A percentile compares a stretch with the other conserved stretches of the same genome.
Evolutionary conservation across 2,888 invertebrate species (phyloP).

Genomic region (Sminthurides aquaticus): DNA sequence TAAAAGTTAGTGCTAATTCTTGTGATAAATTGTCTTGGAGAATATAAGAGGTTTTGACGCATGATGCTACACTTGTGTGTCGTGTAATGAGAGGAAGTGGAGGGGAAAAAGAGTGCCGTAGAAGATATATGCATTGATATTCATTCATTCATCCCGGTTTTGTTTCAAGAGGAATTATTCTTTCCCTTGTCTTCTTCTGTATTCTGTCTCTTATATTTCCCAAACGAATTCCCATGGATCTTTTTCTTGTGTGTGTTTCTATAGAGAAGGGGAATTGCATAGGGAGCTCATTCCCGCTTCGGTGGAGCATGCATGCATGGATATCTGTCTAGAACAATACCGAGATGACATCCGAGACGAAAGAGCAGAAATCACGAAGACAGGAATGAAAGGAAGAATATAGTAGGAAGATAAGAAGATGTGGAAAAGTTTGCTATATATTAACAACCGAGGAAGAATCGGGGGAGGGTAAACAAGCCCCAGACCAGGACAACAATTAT

Average conservation of each 20-base stretch:
- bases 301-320: neutral
- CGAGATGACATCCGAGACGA: slow-evolving; percentile 25
- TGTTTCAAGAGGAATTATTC: neutral
- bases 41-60: neutral
- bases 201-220: neutral
- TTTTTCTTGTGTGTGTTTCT: too few relatives aligned
- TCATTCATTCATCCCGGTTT: neutral
- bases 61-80: neutral
- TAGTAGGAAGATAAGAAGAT: too few relatives aligned
- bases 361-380: slow-evolving; percentile 19
- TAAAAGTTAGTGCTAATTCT: neutral
- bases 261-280: too few relatives aligned
- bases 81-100: neutral
- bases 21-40: neutral
- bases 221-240: neutral
- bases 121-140: neutral
- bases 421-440: slow-evolving; percentile 21
- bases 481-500: neutral
- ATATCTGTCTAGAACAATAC: slow-evolving; percentile 19
- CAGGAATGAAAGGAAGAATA: too few relatives aligned
- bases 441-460: slow-evolving; percentile 11
- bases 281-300: neutral
- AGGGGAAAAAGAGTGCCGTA: slow-evolving; percentile 5
- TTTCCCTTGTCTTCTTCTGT: neutral
- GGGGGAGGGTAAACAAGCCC: too few relatives aligned